phyloP scores from a whole-genome alignment of 2,888 invertebrate species.

The Ectemnius cavifrons region DNA sequence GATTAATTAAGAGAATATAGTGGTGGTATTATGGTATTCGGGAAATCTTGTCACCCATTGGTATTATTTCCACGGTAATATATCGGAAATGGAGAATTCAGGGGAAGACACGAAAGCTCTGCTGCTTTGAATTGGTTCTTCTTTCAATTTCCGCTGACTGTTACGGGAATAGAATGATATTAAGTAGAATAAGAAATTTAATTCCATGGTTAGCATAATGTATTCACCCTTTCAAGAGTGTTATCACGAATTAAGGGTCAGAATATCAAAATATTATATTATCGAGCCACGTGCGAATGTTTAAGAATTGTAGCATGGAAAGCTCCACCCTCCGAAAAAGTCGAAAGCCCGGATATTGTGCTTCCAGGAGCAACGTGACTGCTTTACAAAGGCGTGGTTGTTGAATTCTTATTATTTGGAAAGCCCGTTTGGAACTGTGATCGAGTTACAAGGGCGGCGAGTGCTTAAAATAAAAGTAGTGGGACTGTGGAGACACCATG shows the following conservation, averaged over 20 bases:
- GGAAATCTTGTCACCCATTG: not conserved
- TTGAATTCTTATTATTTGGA: too few species aligned
- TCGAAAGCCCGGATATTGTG: too few species aligned
- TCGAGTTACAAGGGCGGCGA: too few species aligned
- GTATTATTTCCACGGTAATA: not conserved
- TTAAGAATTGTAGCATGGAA: too few species aligned
- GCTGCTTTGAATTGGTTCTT: not conserved
- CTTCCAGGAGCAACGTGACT: too few species aligned
- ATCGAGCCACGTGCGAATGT: too few species aligned
- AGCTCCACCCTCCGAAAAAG: too few species aligned
- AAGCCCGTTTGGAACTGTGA: too few species aligned
- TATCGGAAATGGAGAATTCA: not conserved
- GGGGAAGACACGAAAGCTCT: not conserved
- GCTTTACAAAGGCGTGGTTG: too few species aligned
- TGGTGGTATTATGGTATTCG: not conserved
- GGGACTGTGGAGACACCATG: too few species aligned
- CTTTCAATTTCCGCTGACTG: not conserved
- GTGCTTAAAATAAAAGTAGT: too few species aligned
- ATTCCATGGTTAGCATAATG: conserved; percentile 1
- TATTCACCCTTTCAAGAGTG: not conserved
- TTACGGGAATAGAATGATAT: not conserved
- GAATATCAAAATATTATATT: not conserved
- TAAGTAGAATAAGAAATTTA: not conserved
- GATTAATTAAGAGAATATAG: too few species aligned
- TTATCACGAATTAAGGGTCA: not conserved